phyloP scores from a whole-genome alignment of 2,888 invertebrate species.

The Strigamia maritima region DNA sequence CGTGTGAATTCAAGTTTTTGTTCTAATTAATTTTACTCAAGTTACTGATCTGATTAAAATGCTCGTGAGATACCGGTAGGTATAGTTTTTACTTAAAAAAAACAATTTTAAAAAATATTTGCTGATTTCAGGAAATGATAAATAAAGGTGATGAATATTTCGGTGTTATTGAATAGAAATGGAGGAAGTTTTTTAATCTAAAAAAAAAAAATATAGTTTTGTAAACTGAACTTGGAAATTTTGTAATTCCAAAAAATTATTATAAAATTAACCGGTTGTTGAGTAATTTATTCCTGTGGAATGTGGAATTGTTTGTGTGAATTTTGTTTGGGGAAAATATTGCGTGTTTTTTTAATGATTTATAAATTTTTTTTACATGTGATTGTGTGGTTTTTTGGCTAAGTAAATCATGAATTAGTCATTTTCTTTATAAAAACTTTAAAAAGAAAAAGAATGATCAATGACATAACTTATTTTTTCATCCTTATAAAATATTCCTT shows the following conservation, averaged over 20 bases:
- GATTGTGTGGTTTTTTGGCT: not conserved
- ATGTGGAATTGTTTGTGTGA: conserved; percentile 9
- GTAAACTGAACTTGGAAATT: not conserved
- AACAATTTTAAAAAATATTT: not conserved
- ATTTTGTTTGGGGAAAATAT: not conserved
- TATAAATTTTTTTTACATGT: not conserved
- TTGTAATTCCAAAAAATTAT: not conserved
- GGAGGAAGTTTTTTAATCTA: too few relatives aligned
- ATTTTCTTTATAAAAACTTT: not conserved
- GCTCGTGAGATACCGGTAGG: not conserved
- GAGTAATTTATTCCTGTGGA: not conserved
- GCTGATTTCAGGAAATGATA: not conserved
- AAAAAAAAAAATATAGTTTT: not conserved
- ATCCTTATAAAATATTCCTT: not conserved
- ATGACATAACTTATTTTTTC: not conserved
- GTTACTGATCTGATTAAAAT: conserved; percentile 11
- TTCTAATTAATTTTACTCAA: conserved; percentile 17
- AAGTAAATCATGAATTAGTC: not conserved
- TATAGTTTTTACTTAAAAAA: not conserved
- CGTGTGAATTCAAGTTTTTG: not conserved
- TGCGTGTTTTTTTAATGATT: not conserved
- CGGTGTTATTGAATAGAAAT: not conserved
- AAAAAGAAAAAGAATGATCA: too few relatives aligned
- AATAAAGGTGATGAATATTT: not conserved
- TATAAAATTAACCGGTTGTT: conserved; percentile 14